phyloP scores from a whole-genome alignment of 2,797 vertebrate genomes.

The Cephalopachus bancanus region DNA sequence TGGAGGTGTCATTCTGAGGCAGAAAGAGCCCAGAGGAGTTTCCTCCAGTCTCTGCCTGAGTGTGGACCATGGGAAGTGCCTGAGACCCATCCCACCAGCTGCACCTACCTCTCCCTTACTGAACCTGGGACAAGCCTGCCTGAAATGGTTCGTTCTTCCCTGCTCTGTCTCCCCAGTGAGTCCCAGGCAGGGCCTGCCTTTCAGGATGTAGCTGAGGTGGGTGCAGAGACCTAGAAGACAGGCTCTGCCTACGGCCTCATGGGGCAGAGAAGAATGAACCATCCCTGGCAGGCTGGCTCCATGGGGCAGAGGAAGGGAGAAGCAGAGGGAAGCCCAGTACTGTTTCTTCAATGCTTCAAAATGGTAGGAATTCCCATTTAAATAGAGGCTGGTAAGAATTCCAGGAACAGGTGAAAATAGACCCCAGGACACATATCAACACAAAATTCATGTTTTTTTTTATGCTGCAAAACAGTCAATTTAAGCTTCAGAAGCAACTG shows the following conservation, averaged over 20 bases:
- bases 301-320: no score
- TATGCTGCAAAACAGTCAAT: no score
- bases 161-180: no score
- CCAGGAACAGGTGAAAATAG: neutral
- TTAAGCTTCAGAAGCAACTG: neutral
- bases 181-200: no score
- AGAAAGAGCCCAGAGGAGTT: neutral
- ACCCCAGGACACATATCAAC: neutral
- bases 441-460: neutral
- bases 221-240: neutral
- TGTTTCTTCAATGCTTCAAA: neutral
- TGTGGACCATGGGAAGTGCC: no score
- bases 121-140: neutral
- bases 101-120: neutral
- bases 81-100: accelerated
- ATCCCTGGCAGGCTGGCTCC: neutral
- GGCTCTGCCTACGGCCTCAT: no score
- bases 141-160: no score
- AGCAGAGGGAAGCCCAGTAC: neutral
- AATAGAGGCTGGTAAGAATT: neutral
- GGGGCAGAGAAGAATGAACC: accelerated
- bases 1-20: neutral
- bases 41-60: neutral
- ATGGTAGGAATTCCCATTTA: neutral
- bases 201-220: accelerated